These are phyloP conservation scores for Anas platyrhynchos DNA, from an alignment of 2,113 vertebrate species.

Conservation along the genomic window DNA sequence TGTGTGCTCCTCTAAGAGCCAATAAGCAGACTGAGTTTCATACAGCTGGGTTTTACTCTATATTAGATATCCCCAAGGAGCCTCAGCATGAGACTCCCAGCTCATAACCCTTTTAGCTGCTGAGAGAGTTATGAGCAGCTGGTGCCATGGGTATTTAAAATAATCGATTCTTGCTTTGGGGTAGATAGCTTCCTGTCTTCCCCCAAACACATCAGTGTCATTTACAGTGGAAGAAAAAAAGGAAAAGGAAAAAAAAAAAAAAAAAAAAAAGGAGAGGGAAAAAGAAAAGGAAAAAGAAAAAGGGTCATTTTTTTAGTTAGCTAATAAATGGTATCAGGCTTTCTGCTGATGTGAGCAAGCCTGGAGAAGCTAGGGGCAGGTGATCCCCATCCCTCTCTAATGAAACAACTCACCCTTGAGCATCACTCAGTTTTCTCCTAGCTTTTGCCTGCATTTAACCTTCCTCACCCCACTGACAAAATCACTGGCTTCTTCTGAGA, in stretches of 20 bases:
- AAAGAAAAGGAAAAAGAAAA: too few relatives aligned
- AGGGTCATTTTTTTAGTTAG: not conserved
- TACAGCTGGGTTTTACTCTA: not conserved
- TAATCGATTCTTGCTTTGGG: conserved; percentile 36
- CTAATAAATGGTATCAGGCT: not conserved
- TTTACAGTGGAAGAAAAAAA: not conserved
- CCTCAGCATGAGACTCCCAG: not conserved
- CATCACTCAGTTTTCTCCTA: not conserved
- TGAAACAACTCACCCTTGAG: not conserved
- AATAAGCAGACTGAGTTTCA: not conserved
- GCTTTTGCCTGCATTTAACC: fast-evolving
- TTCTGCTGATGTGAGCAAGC: not conserved
- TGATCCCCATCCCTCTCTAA: not conserved
- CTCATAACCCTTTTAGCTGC: not conserved
- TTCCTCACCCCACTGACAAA: not conserved
- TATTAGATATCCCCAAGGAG: not conserved
- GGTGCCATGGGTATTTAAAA: conserved; percentile 2
- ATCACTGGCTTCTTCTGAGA: not conserved
- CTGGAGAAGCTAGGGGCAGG: not conserved
- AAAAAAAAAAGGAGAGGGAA: too few relatives aligned
- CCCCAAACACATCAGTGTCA: not conserved
- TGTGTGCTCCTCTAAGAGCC: not conserved
- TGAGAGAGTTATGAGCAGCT: conserved; percentile 8
- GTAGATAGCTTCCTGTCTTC: not conserved
- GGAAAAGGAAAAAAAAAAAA: not conserved